Evolutionary conservation across 2,113 vertebrate genomes (phyloP).

Genomic region (Ammodytes marinus): DNA sequence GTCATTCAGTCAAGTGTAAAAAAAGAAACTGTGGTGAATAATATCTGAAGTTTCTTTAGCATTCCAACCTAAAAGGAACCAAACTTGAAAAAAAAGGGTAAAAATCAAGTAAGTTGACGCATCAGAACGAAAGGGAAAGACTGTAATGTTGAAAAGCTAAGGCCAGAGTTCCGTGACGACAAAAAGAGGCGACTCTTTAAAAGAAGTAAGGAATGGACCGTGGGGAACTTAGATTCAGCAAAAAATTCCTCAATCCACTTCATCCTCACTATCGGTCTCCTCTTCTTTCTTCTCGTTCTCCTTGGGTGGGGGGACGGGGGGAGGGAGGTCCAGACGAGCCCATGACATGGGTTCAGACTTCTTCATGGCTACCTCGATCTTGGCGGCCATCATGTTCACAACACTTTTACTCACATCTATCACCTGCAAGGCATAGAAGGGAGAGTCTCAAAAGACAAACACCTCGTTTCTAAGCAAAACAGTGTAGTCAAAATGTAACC

Average conservation of each 20-base stretch:
- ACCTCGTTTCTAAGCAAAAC: too few species aligned
- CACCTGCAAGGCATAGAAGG: constrained; percentile 81
- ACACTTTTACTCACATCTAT: constrained; percentile 93
- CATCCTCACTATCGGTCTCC: constrained; percentile 75
- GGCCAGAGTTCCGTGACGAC: constrained; percentile 15
- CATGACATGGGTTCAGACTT: constrained; percentile 94
- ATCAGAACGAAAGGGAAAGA: neutral
- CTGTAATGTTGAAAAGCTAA: constrained; percentile 13
- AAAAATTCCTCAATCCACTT: constrained; percentile 67
- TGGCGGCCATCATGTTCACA: constrained; percentile 94
- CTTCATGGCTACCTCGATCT: constrained; percentile 94
- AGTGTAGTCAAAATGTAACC: neutral
- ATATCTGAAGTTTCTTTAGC: neutral
- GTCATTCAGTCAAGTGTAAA: neutral
- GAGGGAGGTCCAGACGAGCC: constrained; percentile 94
- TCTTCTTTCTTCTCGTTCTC: constrained; percentile 77
- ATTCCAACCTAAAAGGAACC: neutral
- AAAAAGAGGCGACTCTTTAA: constrained; percentile 35
- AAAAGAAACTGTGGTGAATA: constrained; percentile 20
- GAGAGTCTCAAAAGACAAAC: neutral
- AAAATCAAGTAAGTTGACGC: neutral
- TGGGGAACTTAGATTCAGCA: constrained; percentile 34
- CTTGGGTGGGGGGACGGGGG: constrained; percentile 73
- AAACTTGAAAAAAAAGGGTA: neutral
- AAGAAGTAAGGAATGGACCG: constrained; percentile 45